Evolutionary conservation across 64 coral and sea anemone species (phyloP).

Genomic region (Dendrophyllia cribrosa): DNA sequence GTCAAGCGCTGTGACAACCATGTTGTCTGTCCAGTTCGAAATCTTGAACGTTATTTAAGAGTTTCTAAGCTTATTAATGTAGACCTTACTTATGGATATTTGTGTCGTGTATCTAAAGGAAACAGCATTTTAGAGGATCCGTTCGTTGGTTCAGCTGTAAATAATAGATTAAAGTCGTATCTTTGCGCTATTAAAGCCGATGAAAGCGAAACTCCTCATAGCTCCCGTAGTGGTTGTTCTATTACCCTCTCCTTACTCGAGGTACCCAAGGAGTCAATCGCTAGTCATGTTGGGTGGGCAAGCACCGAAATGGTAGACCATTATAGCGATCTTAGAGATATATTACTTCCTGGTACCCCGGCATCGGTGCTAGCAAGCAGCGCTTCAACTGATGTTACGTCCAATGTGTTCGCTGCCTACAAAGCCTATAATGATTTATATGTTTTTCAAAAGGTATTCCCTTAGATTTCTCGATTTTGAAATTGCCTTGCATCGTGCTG

Average conservation of each 20-base stretch:
- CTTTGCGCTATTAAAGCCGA: background rate
- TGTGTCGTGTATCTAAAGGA: background rate
- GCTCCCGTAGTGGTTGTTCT: constrained; percentile 26
- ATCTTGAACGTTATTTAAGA: background rate
- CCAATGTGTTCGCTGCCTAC: too few relatives aligned
- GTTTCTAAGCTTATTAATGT: background rate
- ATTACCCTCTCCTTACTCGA: constrained; percentile 29
- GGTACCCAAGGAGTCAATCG: background rate
- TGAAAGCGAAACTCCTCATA: constrained; percentile 27
- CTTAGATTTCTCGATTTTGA: too few relatives aligned
- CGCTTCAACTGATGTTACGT: too few relatives aligned
- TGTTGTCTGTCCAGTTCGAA: background rate
- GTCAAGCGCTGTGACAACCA: background rate
- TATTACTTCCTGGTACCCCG: background rate
- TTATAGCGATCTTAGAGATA: constrained; percentile 8
- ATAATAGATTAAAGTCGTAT: background rate
- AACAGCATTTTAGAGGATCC: background rate
- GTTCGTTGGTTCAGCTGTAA: background rate
- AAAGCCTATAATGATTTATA: too few relatives aligned
- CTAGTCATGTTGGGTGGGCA: constrained; percentile 9
- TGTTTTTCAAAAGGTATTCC: too few relatives aligned
- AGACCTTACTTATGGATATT: background rate
- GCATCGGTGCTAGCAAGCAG: background rate
- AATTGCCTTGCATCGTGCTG: too few relatives aligned
- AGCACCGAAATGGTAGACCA: background rate